Evolutionary conservation across 2,888 invertebrate genomes (phyloP).

Genomic region (Brachyopa scutellaris): DNA sequence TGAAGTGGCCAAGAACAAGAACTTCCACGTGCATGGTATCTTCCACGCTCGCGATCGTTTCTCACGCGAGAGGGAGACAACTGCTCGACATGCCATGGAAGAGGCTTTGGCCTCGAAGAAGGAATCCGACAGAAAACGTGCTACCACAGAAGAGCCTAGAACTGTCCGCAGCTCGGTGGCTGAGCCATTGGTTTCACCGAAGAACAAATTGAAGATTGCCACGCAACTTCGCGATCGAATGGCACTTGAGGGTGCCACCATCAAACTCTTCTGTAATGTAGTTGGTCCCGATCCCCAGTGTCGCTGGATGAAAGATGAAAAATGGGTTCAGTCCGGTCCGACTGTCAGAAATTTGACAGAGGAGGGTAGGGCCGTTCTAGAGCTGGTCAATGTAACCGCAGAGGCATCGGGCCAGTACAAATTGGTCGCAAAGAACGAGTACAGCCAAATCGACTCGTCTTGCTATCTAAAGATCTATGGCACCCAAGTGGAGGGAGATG

Average conservation of each 20-base stretch:
- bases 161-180: conserved; percentile 75
- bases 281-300: conserved; percentile 87
- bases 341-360: conserved; percentile 85
- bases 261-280: conserved; percentile 90
- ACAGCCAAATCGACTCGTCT: conserved; percentile 88
- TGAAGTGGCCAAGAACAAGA: conserved; percentile 83
- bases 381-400: conserved; percentile 86
- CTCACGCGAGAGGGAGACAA: conserved; percentile 78
- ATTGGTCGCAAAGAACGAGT: conserved; percentile 89
- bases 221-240: conserved; percentile 90
- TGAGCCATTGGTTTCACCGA: conserved; percentile 78
- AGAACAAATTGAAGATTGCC: conserved; percentile 84
- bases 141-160: conserved; percentile 75
- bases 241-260: conserved; percentile 88
- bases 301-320: conserved; percentile 90
- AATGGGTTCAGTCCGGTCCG: conserved; percentile 83
- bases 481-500: conserved; percentile 79
- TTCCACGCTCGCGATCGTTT: conserved; percentile 80
- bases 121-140: conserved; percentile 79
- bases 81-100: conserved; percentile 79
- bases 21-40: conserved; percentile 81
- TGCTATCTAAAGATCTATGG: conserved; percentile 84
- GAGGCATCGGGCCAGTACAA: conserved; percentile 91
- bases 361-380: conserved; percentile 89
- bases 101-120: conserved; percentile 80